phyloP scores from a whole-genome alignment of 2,888 invertebrate species.

The Hemicrepidius hirtus region DNA sequence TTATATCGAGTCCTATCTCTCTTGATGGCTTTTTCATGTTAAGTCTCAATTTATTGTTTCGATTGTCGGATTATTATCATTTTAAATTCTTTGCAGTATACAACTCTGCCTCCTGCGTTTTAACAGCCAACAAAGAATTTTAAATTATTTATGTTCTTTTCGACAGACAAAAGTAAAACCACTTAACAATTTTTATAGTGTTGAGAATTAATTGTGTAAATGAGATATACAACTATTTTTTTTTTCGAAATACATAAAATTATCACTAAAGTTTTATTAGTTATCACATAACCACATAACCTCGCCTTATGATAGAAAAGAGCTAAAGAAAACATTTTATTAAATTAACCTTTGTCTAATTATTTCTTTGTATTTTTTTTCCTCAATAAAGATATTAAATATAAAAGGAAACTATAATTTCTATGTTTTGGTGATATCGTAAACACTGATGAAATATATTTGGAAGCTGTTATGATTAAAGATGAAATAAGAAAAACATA shows the following conservation, averaged over 20 bases:
- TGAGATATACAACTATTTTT: not conserved
- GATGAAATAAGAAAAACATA: slow-evolving; percentile 8
- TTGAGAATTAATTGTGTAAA: slow-evolving; percentile 13
- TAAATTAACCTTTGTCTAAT: too few relatives aligned
- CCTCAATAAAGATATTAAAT: too few relatives aligned
- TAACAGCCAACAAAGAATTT: slow-evolving; percentile 31
- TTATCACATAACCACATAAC: not conserved
- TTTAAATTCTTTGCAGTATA: slow-evolving; percentile 49
- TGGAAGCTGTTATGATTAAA: slow-evolving; percentile 8
- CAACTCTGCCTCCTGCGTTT: slow-evolving; percentile 27
- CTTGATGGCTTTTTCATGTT: slow-evolving; percentile 57
- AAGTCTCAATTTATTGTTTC: slow-evolving; percentile 55
- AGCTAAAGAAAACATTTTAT: too few relatives aligned
- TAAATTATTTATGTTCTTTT: slow-evolving; percentile 26
- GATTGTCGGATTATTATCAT: slow-evolving; percentile 57
- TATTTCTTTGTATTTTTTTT: too few relatives aligned
- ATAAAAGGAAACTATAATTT: not conserved
- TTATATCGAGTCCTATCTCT: slow-evolving; percentile 53
- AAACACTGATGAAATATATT: not conserved
- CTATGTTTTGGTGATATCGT: not conserved
- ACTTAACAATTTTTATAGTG: slow-evolving; percentile 9
- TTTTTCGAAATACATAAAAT: slow-evolving; percentile 3
- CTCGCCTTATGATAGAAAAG: too few relatives aligned
- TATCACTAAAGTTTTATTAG: not conserved
- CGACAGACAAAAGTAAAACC: slow-evolving; percentile 18